Conservation (phyloP, 2,797 vertebrate genomes). For the Phaenicophaeus curvirostris region DNA sequence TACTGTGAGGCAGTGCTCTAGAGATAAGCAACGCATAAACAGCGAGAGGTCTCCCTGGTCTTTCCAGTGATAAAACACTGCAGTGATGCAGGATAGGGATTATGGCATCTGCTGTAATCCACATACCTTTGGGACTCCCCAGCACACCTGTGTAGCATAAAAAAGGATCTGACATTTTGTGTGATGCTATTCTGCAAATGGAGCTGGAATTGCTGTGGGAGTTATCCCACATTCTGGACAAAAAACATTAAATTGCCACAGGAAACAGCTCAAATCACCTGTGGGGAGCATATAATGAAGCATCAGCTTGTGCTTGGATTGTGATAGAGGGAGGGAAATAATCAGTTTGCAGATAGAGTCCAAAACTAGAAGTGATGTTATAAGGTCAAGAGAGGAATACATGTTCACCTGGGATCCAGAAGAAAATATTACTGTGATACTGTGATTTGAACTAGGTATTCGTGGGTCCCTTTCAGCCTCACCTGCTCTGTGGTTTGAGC, state of each 20-base stretch:
- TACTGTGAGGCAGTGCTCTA: background rate
- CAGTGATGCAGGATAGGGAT: background rate
- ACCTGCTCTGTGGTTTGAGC: background rate
- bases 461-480: background rate
- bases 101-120: background rate
- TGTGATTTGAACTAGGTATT: background rate
- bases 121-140: background rate
- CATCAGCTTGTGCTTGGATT: fast-evolving
- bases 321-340: background rate
- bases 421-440: fast-evolving
- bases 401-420: background rate
- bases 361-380: background rate
- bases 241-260: background rate
- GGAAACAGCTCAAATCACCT: background rate
- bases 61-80: background rate
- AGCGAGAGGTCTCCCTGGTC: background rate
- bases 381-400: background rate
- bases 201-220: background rate
- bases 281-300: fast-evolving
- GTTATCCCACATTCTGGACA: background rate
- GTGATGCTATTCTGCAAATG: background rate
- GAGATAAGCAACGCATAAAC: background rate
- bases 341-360: background rate
- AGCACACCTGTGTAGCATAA: background rate
- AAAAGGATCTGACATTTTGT: fast-evolving